phyloP scores from a whole-genome alignment of 2,113 vertebrate genomes.

The Formicarius rufipectus region DNA sequence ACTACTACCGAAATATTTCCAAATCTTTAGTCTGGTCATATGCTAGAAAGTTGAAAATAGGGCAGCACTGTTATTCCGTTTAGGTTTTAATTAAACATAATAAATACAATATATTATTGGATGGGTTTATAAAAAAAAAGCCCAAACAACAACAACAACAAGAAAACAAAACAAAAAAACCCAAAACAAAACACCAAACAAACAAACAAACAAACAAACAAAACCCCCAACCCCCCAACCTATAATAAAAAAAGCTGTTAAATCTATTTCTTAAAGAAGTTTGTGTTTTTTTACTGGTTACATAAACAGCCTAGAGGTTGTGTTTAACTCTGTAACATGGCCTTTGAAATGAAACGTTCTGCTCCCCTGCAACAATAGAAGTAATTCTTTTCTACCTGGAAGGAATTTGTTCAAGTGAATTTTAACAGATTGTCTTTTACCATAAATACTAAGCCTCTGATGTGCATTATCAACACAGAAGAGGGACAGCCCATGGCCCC shows the following conservation, averaged over 20 bases:
- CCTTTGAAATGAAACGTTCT: not conserved
- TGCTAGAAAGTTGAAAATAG: not conserved
- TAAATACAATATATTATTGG: not conserved
- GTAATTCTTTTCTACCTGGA: not conserved
- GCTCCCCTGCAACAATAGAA: not conserved
- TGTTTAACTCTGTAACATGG: not conserved
- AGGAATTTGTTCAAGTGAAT: not conserved
- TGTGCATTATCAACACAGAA: not conserved
- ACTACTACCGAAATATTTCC: not conserved
- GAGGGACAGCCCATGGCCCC: not conserved
- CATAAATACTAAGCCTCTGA: not conserved
- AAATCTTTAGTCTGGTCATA: not conserved
- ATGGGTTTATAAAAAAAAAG: not conserved
- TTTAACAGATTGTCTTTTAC: not conserved
- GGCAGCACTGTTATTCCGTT: not conserved
- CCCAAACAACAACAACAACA: not conserved
- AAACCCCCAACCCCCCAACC: not conserved
- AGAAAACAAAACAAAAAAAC: not conserved
- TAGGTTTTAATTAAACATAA: not conserved
- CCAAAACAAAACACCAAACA: too few species aligned
- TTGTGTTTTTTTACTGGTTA: not conserved
- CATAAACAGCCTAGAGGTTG: not conserved
- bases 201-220: not conserved
- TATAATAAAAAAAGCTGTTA: not conserved
- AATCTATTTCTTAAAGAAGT: not conserved